Base-by-base conservation (phyloP, 2,888 invertebrate species). In the Sepioteuthis lessoniana region DNA sequence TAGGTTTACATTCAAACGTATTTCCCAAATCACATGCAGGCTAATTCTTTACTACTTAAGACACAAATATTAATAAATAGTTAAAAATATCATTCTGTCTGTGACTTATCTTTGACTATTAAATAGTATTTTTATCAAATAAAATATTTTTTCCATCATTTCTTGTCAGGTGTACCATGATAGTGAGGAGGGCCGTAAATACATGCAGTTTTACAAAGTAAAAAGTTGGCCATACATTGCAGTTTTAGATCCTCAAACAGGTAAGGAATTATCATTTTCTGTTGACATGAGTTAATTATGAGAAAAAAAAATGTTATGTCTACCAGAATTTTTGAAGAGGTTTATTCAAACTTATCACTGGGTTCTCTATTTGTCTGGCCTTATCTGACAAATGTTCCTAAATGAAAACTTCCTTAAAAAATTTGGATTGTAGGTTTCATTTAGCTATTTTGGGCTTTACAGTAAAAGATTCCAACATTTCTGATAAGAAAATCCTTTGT, bases 171-270 rank as follows among this genome's bases (percentile, higher is more conserved):
- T 97, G 10, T 97, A 97, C 95, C 97, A 97, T 95, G 97, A 97
- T 95, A 98, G 98, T 95, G 97, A 97, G 28, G 98, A 98, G 94
- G 98, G 98, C 0, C 97, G 97, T 90, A 97, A 98, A 50, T 98
- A 98, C 96, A 97, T 98, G 95, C 98, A 98, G 96, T 98, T 98
- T 96, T 98, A 98, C 96, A 98, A 98, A 94, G 98, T 98, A 94
- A 96, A 96, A 35, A 96, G 97, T 93, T 98, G 98, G 97, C 98
- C 98, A 1, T 98, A 98, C 96, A 97, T 98, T 94, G 98, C 98
- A 94, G 97, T 98, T 16, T 97, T 98, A 94, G 98, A 98, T 97
- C 98, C 98, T 25, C 97, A 98, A 95, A 98, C 98, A 93, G 98
- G 98, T 91, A 94, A 47, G 92, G 5, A 42, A 92, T 5, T 25